A percentile compares a stretch with the other conserved stretches of the same genome.
Evolutionary conservation across 35 echinoderm and acorn worm genomes (phyloP).

Genomic region (Ophiothrix spiculata): DNA sequence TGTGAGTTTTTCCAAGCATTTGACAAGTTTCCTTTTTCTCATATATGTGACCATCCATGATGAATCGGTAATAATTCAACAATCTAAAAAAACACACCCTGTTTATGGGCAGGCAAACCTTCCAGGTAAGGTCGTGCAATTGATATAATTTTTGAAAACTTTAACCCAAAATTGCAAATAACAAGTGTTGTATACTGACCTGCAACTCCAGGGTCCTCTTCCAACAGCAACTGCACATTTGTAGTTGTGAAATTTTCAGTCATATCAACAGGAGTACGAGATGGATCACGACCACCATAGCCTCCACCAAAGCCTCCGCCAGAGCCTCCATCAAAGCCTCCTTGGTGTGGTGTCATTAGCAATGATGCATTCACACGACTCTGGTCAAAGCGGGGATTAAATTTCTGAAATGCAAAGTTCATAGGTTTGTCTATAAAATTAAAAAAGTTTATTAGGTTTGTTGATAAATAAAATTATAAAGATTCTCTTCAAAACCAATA

Average conservation of each 20-base stretch:
- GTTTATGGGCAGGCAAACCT: not conserved
- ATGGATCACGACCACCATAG: not conserved
- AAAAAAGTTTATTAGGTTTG: constrained; percentile 23
- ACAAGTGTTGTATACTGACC: constrained; percentile 29
- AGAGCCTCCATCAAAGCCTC: too few species aligned
- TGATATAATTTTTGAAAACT: too few species aligned
- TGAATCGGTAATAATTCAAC: too few species aligned
- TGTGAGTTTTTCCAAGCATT: not conserved
- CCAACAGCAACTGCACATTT: constrained; percentile 68
- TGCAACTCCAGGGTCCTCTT: constrained; percentile 87
- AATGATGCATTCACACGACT: constrained; percentile 10
- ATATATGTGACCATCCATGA: too few species aligned
- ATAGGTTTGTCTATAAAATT: not conserved
- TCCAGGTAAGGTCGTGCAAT: not conserved
- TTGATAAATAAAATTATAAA: not conserved
- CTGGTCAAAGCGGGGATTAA: constrained; percentile 23
- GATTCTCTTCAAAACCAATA: not conserved
- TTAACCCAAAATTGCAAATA: not conserved
- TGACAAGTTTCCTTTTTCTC: too few species aligned
- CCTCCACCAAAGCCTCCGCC: constrained; percentile 22
- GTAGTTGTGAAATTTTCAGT: constrained; percentile 42
- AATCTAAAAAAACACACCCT: too few species aligned
- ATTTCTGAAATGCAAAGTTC: not conserved
- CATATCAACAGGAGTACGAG: not conserved
- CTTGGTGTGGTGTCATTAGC: constrained; percentile 6